phyloP scores from a whole-genome alignment of 2,888 invertebrate genomes.

The Orchesellides sinensis region DNA sequence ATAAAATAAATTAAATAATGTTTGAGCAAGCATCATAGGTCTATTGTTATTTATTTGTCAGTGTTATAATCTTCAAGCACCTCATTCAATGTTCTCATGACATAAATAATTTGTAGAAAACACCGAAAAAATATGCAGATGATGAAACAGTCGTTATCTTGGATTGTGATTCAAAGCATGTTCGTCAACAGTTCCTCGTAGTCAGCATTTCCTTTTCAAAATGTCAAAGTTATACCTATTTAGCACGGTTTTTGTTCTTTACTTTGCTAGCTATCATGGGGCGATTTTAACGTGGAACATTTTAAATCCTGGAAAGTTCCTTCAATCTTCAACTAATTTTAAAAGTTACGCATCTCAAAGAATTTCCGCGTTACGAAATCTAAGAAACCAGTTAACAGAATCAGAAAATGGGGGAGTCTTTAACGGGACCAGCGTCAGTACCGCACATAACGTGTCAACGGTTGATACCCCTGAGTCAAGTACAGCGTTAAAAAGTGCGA shows the following conservation, averaged over 20 bases:
- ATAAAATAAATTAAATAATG: no score
- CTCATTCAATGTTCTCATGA: no score
- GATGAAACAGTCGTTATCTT: conserved; percentile 41
- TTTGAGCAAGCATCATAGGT: no score
- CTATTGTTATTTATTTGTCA: no score
- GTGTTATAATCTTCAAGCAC: no score
- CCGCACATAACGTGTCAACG: neutral
- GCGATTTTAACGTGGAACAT: conserved; percentile 34
- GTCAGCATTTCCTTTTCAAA: neutral
- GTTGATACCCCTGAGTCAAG: neutral
- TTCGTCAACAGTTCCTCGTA: conserved; percentile 9
- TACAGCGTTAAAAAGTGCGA: neutral
- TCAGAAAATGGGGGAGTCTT: no score
- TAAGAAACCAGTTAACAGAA: conserved; percentile 58
- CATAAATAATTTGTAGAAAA: conserved; percentile 3
- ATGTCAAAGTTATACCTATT: conserved; percentile 2
- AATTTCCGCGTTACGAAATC: conserved; percentile 59
- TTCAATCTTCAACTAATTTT: neutral
- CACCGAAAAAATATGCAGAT: conserved; percentile 42
- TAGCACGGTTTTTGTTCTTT: conserved; percentile 17
- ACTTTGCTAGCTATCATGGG: conserved; percentile 10
- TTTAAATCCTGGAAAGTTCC: conserved; percentile 1
- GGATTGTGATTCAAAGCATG: conserved; percentile 39
- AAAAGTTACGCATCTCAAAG: conserved; percentile 64
- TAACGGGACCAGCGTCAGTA: neutral